These are phyloP conservation scores for Mugil cephalus DNA, from an alignment of 2,113 vertebrate genomes.

Conservation along the genomic window DNA sequence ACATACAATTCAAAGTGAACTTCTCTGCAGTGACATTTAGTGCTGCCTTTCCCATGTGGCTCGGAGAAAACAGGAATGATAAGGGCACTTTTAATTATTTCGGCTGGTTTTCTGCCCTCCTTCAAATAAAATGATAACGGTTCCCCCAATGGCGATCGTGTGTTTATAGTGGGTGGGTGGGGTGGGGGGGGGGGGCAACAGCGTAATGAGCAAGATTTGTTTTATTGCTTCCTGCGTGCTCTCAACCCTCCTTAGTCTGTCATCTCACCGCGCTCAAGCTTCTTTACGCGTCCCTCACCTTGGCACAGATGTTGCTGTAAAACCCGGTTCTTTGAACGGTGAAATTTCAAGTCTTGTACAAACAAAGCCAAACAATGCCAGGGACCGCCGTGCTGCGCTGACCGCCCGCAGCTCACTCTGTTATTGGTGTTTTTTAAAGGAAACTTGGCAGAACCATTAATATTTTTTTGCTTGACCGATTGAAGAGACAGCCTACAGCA, in stretches of 20 bases:
- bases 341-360: slow-evolving; percentile 39
- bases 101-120: slow-evolving; percentile 24
- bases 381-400: slow-evolving; percentile 31
- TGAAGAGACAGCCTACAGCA: slow-evolving; percentile 36
- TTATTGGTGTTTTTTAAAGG: slow-evolving; percentile 30
- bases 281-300: slow-evolving; percentile 46
- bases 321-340: slow-evolving; percentile 47
- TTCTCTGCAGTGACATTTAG: slow-evolving; percentile 69
- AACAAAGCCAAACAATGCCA: slow-evolving; percentile 46
- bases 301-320: slow-evolving; percentile 38
- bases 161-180: slow-evolving; percentile 54
- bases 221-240: slow-evolving; percentile 54
- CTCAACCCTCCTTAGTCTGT: slow-evolving; percentile 39
- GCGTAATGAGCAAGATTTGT: slow-evolving; percentile 68
- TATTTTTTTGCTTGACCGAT: slow-evolving; percentile 46
- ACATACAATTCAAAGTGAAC: slow-evolving; percentile 59
- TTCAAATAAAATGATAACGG: slow-evolving; percentile 73
- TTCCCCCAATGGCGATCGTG: slow-evolving; percentile 55
- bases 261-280: slow-evolving; percentile 17
- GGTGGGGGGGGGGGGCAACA: slow-evolving; percentile 26
- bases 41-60: slow-evolving; percentile 43
- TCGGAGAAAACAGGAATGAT: slow-evolving; percentile 61
- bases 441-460: slow-evolving; percentile 42
- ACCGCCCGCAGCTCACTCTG: slow-evolving; percentile 29
- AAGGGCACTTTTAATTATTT: slow-evolving; percentile 79